A percentile compares a stretch with the other conserved stretches of the same genome.
Conservation (phyloP, 2,797 vertebrate genomes). For the Streptopelia turtur region DNA sequence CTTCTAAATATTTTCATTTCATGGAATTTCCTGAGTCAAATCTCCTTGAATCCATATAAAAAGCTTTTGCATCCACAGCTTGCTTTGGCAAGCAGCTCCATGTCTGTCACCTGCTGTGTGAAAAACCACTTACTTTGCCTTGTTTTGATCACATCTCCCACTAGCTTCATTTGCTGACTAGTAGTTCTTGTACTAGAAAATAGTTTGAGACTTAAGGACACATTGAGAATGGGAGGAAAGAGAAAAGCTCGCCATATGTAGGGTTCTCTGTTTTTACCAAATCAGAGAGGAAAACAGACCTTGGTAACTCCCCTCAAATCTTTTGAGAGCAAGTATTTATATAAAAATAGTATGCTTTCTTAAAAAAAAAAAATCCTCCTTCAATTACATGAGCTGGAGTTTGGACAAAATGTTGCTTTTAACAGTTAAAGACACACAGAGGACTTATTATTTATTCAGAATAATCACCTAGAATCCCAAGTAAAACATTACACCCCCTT, state of each 20-base stretch:
- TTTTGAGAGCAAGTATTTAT: neutral
- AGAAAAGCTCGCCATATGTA: neutral
- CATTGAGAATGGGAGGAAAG: neutral
- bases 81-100: slow-evolving; percentile 6
- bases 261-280: neutral
- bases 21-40: neutral
- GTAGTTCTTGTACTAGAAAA: neutral
- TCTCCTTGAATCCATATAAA: neutral
- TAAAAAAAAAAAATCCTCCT: neutral
- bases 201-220: neutral
- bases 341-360: neutral
- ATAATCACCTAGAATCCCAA: neutral
- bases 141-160: neutral
- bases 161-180: neutral
- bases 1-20: neutral
- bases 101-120: neutral
- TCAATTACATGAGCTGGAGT: neutral
- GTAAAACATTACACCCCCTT: neutral
- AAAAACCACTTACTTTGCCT: slow-evolving; percentile 14
- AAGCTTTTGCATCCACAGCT: neutral
- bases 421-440: neutral
- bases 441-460: neutral
- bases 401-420: neutral
- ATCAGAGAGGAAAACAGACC: neutral
- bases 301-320: neutral